A percentile compares a stretch with the other conserved stretches of the same genome.
These are phyloP conservation scores for Epinephelus moara DNA, from an alignment of 2,113 vertebrate genomes.

Conservation along the genomic window DNA sequence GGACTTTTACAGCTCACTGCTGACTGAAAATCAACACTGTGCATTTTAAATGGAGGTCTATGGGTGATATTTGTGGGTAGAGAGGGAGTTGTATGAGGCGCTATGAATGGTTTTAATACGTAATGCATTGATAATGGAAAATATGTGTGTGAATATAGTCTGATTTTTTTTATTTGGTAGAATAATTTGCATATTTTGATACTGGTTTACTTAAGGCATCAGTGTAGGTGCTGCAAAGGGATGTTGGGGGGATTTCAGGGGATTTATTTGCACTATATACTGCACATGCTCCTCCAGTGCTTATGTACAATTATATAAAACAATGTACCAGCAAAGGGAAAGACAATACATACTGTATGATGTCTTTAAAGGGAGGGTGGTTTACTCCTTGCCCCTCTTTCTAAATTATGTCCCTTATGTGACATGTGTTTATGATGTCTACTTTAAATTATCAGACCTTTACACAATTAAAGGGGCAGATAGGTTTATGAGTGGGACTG, in stretches of 20 bases:
- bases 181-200: not conserved
- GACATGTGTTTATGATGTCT: not conserved
- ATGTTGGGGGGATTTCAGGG: not conserved
- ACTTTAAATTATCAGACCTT: not conserved
- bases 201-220: not conserved
- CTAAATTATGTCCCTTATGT: not conserved
- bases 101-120: slow-evolving; percentile 10
- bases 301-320: not conserved
- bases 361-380: not conserved
- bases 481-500: not conserved
- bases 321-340: too few species aligned
- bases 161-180: not conserved
- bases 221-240: not conserved
- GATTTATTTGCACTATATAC: not conserved
- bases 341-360: too few species aligned
- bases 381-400: not conserved
- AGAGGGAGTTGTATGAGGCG: not conserved
- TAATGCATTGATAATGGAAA: not conserved
- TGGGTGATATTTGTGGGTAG: slow-evolving; percentile 43
- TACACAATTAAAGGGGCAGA: not conserved
- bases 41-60: slow-evolving; percentile 77
- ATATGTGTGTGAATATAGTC: not conserved
- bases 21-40: slow-evolving; percentile 79
- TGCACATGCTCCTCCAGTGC: not conserved
- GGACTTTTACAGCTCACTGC: slow-evolving; percentile 75